A percentile compares a stretch with the other conserved stretches of the same genome.
Evolutionary conservation across 2,888 invertebrate genomes (phyloP).

Genomic region (Omphaloscelis lunosa): DNA sequence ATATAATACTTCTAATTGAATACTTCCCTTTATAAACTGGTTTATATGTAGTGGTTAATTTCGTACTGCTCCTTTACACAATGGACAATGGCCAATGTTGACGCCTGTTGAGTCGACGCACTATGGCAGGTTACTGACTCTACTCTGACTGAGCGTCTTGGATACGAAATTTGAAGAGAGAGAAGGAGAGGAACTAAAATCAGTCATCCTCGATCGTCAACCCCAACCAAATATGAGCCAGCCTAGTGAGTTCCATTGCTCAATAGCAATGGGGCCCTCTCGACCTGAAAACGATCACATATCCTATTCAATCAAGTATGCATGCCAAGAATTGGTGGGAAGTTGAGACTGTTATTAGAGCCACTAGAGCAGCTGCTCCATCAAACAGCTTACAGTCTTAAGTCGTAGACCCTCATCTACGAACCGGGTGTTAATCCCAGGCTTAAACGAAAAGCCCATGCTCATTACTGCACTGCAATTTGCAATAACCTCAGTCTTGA

Average conservation of each 20-base stretch:
- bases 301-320: not conserved
- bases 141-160: not conserved
- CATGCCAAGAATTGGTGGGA: not conserved
- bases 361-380: not conserved
- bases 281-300: not conserved
- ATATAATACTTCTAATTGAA: conserved; percentile 54
- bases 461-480: not conserved
- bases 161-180: not conserved
- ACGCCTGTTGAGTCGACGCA: conserved; percentile 28
- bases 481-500: not conserved
- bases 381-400: not conserved
- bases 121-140: conserved; percentile 28
- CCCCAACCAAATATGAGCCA: not conserved
- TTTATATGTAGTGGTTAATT: conserved; percentile 30
- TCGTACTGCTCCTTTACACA: conserved; percentile 22
- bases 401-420: not conserved
- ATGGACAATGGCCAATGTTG: conserved; percentile 49
- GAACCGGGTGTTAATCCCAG: not conserved
- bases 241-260: not conserved
- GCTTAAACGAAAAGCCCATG: not conserved
- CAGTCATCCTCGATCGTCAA: not conserved
- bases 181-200: not conserved
- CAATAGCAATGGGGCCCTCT: not conserved
- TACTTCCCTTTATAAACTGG: conserved; percentile 46
- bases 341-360: not conserved